Evolutionary conservation across 2,113 vertebrate species (phyloP).

Genomic region (Tylochromis polylepis): DNA sequence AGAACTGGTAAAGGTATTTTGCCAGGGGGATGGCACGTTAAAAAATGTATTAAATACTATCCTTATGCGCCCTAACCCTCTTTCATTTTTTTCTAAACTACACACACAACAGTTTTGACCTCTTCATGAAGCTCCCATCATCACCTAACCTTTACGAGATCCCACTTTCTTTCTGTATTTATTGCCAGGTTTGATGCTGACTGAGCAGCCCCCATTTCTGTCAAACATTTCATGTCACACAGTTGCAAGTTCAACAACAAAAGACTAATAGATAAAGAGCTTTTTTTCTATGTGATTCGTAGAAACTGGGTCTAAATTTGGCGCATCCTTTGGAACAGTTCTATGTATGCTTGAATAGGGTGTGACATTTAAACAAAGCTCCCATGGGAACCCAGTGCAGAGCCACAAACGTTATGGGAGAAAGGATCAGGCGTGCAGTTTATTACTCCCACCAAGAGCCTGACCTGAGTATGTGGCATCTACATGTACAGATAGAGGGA

Average conservation of each 20-base stretch:
- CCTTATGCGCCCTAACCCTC: not conserved
- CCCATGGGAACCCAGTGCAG: not conserved
- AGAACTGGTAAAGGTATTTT: not conserved
- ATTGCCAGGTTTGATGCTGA: slow-evolving; percentile 45
- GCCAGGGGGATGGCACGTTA: not conserved
- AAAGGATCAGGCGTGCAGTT: not conserved
- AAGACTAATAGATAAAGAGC: not conserved
- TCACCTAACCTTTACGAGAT: slow-evolving; percentile 59
- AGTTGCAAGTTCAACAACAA: slow-evolving; percentile 3
- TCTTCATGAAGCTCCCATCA: slow-evolving; percentile 25
- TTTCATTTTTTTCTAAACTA: slow-evolving; percentile 10
- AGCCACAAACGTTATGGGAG: not conserved
- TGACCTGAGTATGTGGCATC: not conserved
- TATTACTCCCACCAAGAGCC: not conserved
- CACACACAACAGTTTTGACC: slow-evolving; percentile 48
- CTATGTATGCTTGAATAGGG: not conserved
- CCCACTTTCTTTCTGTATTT: slow-evolving; percentile 38
- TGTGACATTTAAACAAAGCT: slow-evolving; percentile 8
- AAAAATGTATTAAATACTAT: not conserved
- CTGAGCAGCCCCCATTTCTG: not conserved
- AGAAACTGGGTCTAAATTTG: not conserved
- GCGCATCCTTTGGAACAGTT: not conserved
- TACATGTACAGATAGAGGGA: not conserved
- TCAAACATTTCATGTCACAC: slow-evolving; percentile 17
- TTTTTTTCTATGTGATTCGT: not conserved